Conservation (phyloP, 2,113 vertebrate genomes). For the Lepus europaeus region DNA sequence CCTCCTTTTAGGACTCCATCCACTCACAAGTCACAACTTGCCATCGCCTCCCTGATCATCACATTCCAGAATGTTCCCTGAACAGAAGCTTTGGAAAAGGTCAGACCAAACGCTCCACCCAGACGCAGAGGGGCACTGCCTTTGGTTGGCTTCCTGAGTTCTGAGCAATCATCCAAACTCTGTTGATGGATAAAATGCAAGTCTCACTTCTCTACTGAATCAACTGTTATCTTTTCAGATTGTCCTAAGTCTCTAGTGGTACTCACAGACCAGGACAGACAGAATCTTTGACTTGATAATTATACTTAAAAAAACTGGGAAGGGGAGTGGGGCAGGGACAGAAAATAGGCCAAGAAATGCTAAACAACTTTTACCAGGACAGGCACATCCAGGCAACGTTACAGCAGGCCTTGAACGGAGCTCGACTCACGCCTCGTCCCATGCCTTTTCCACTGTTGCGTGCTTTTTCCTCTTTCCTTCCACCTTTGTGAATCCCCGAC, state of each 20-base stretch:
- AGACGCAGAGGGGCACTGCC: background rate
- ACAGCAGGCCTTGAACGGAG: background rate
- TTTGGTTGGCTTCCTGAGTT: constrained; percentile 3
- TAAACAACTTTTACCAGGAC: background rate
- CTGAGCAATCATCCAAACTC: background rate
- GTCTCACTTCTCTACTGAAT: background rate
- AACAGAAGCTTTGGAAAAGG: background rate
- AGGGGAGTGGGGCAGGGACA: background rate
- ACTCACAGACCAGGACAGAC: background rate
- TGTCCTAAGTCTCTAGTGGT: background rate
- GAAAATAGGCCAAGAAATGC: background rate
- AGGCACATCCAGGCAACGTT: background rate
- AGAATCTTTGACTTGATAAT: background rate
- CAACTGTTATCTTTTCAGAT: background rate
- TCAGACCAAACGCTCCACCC: background rate
- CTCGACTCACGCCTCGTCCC: background rate
- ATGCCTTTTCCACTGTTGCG: background rate
- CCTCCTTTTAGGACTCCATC: background rate
- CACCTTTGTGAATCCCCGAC: background rate
- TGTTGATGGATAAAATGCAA: background rate
- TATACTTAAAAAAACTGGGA: background rate
- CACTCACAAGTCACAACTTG: background rate
- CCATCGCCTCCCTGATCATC: background rate
- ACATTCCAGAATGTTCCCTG: background rate
- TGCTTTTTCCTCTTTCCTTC: background rate